Conservation (phyloP, 2,888 invertebrate species). For the Ferrisia virgata region DNA sequence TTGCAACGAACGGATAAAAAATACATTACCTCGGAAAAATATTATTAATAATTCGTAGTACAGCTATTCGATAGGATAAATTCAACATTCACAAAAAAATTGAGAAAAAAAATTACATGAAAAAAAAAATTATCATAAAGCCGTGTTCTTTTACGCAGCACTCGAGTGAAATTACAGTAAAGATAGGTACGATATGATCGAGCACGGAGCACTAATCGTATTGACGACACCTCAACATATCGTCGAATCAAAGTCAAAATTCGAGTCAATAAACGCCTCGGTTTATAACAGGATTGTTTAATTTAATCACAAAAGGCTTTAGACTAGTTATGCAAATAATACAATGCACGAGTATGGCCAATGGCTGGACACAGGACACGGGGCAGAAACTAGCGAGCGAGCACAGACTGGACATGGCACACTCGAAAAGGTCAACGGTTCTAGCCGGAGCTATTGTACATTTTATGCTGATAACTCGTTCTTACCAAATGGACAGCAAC, state of each 20-base stretch:
- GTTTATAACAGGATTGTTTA: constrained; percentile 10
- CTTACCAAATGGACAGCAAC: background rate
- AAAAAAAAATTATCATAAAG: too few species aligned
- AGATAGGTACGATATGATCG: background rate
- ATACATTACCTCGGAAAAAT: background rate
- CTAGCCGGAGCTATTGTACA: background rate
- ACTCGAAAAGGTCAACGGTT: background rate
- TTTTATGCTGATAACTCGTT: background rate
- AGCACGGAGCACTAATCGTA: background rate
- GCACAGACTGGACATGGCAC: background rate
- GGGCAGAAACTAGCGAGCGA: too few species aligned
- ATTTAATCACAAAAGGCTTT: background rate
- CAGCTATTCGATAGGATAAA: too few species aligned
- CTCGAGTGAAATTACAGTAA: background rate
- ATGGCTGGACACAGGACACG: constrained; percentile 1
- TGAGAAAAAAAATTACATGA: background rate
- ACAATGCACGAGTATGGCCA: background rate
- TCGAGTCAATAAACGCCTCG: constrained; percentile 15
- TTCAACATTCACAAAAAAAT: background rate
- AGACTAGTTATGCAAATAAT: constrained; percentile 4
- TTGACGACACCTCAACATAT: background rate
- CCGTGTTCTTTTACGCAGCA: background rate
- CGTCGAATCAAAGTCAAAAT: background rate
- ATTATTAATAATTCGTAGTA: too few species aligned
- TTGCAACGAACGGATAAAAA: too few species aligned